phyloP scores from a whole-genome alignment of 2,888 invertebrate genomes.

The Pegoplata infirma region DNA sequence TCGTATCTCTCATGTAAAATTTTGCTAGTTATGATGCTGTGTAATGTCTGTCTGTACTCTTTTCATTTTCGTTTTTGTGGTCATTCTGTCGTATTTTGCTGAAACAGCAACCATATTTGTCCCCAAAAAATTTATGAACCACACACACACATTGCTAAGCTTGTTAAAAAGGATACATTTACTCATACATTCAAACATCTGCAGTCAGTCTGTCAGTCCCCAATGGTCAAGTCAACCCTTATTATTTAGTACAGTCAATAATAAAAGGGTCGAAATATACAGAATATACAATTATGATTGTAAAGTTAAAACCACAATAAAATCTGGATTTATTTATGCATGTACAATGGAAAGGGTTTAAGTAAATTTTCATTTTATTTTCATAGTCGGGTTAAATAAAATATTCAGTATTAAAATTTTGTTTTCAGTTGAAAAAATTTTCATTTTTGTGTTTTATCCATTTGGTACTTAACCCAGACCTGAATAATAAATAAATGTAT shows the following conservation, averaged over 20 bases:
- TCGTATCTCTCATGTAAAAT: slow-evolving; percentile 28
- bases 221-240: slow-evolving; percentile 61
- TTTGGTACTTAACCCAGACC: too few species aligned
- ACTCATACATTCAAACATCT: background rate
- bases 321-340: slow-evolving; percentile 43
- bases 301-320: slow-evolving; percentile 54
- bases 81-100: too few species aligned
- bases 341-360: background rate
- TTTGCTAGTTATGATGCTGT: slow-evolving; percentile 3
- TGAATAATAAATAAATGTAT: too few species aligned
- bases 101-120: slow-evolving; percentile 64
- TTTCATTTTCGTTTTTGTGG: slow-evolving; percentile 24
- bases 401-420: too few species aligned
- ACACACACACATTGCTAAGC: slow-evolving; percentile 27
- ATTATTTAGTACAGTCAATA: slow-evolving; percentile 57
- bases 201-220: slow-evolving; percentile 29
- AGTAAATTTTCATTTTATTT: too few species aligned
- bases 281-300: slow-evolving; percentile 48
- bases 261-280: slow-evolving; percentile 40
- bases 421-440: too few species aligned
- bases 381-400: too few species aligned
- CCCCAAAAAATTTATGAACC: slow-evolving; percentile 63
- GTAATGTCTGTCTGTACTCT: slow-evolving; percentile 27
- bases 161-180: slow-evolving; percentile 51
- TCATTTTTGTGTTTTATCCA: too few species aligned